A percentile compares a stretch with the other conserved stretches of the same genome.
Conservation (phyloP, 2,888 invertebrate genomes). For the Ariolimax columbianus region DNA sequence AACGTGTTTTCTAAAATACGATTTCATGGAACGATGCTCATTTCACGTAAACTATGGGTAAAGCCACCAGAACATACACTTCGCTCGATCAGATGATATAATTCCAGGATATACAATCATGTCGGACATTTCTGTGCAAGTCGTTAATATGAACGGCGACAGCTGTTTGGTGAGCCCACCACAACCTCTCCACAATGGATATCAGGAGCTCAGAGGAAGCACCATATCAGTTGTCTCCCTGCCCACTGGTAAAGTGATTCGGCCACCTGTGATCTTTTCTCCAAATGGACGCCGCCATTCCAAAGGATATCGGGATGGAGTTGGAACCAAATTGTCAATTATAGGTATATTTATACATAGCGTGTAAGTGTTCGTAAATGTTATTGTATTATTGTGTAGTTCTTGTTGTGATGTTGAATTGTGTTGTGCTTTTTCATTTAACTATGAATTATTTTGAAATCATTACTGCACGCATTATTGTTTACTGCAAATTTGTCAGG, state of each 20-base stretch:
- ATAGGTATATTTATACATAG: too few relatives aligned
- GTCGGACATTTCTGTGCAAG: not conserved
- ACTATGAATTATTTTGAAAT: too few relatives aligned
- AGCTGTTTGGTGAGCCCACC: not conserved
- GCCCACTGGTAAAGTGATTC: slow-evolving; percentile 32
- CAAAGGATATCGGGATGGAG: slow-evolving; percentile 51
- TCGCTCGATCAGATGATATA: not conserved
- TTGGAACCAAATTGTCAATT: slow-evolving; percentile 49
- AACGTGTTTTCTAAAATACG: not conserved
- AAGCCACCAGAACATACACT: too few relatives aligned
- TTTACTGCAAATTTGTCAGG: too few relatives aligned
- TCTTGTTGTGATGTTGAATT: too few relatives aligned
- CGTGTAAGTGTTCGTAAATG: too few relatives aligned
- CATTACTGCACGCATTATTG: too few relatives aligned
- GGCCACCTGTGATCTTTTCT: slow-evolving; percentile 36
- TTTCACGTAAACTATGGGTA: not conserved
- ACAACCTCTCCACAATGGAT: slow-evolving; percentile 1
- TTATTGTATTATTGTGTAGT: too few relatives aligned
- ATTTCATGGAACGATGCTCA: not conserved
- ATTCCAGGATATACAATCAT: not conserved
- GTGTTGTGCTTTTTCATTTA: too few relatives aligned
- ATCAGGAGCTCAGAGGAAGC: slow-evolving; percentile 27
- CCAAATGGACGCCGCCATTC: slow-evolving; percentile 46
- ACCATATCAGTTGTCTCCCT: slow-evolving; percentile 31
- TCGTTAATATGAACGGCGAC: slow-evolving; percentile 4